Conservation (phyloP, 2,113 vertebrate genomes). For the Globicephala melas region DNA sequence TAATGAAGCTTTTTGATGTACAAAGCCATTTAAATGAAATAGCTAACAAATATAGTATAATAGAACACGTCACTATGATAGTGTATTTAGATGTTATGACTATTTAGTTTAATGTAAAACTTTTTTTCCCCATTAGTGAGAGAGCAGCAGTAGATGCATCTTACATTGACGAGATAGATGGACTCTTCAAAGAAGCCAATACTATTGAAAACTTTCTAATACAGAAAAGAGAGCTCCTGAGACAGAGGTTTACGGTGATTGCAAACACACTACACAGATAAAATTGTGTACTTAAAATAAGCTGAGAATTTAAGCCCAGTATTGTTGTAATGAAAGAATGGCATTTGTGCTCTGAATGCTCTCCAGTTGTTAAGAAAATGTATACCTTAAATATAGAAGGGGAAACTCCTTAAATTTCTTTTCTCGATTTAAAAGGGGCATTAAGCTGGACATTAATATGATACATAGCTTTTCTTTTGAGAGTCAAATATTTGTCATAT, state of each 20-base stretch:
- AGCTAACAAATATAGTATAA: background rate
- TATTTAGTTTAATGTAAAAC: conserved; percentile 66
- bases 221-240: conserved; percentile 82
- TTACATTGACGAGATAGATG: conserved; percentile 79
- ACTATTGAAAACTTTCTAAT: conserved; percentile 79
- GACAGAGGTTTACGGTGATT: conserved; percentile 76
- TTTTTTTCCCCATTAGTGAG: conserved; percentile 75
- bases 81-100: conserved; percentile 24
- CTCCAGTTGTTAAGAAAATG: conserved; percentile 40
- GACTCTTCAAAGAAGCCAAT: conserved; percentile 80
- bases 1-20: background rate
- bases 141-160: conserved; percentile 80
- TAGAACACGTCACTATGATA: conserved; percentile 10
- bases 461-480: conserved; percentile 46
- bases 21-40: conserved; percentile 57
- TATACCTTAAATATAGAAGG: background rate
- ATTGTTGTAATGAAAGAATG: conserved; percentile 38
- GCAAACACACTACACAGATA: conserved; percentile 76
- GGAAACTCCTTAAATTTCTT: conserved; percentile 27
- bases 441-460: background rate
- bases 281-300: conserved; percentile 57
- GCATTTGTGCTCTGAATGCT: background rate
- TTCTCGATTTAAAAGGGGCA: conserved; percentile 34
- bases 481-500: background rate
- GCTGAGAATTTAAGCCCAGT: conserved; percentile 19